Evolutionary conservation across 2,797 vertebrate genomes (phyloP).

Genomic region (Pseudotriccus pelzelni): DNA sequence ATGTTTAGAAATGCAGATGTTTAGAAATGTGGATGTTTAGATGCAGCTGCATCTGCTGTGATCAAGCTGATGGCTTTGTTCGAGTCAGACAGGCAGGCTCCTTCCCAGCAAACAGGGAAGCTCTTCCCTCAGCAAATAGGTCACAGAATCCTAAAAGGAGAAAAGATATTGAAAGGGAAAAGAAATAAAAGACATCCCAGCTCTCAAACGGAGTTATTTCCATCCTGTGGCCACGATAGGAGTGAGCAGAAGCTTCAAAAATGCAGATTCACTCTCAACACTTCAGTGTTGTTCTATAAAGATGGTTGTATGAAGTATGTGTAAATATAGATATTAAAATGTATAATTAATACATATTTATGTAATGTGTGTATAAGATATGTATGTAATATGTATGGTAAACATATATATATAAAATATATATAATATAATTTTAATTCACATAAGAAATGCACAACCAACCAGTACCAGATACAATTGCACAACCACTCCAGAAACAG

Average conservation of each 20-base stretch:
- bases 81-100: background rate
- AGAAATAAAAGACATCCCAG: background rate
- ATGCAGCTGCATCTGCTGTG: background rate
- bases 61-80: background rate
- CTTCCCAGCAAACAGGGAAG: background rate
- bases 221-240: background rate
- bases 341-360: accelerated
- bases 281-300: background rate
- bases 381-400: background rate
- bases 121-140: background rate
- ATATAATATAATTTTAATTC: accelerated
- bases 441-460: background rate
- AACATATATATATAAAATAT: background rate
- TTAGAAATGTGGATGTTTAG: background rate
- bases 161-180: background rate
- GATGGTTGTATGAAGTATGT: background rate
- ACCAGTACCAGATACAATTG: too few relatives aligned
- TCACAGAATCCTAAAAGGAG: background rate
- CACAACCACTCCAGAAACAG: background rate
- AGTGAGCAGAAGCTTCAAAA: background rate
- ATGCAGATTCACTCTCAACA: background rate
- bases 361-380: accelerated
- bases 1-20: background rate
- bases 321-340: background rate
- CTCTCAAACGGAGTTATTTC: background rate